Base-by-base conservation (phyloP, 1,140 invertebrate genomes). In the Macrocentrus cingulum region DNA sequence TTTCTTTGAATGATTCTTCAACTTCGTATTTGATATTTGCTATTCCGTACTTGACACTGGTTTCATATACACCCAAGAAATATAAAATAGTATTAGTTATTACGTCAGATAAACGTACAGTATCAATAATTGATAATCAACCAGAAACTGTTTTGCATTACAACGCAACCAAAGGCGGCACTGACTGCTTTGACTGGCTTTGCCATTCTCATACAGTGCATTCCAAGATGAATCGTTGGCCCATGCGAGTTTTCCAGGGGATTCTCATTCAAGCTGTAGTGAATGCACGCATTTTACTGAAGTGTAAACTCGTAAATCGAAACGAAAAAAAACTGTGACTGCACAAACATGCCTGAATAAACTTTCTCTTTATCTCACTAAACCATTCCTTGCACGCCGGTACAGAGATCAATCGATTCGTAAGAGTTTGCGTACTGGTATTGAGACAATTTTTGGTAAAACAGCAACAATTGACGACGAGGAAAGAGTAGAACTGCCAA, bases 21-120 rank as follows among this genome's bases (percentile, higher is more conserved):
- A 71, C 62, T 7, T 64, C 66, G 29, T 77, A 79, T 52, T 53
- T 76, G 36, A 53, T 67, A 9, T 69, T 72, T 65, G 66, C 58
- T 5, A 66, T 70, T 51, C 64, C 72, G 29, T 75, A 77, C 50
- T 32, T 62, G 19, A 75, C 66, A 4, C 32, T 74, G 3, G 22
- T 64, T 2, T 64, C 66, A 6, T 60, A 59, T 61, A 67, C 68
- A 1, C 63, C 66, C 41, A 71, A 70, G 39, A 62, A 61, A 61
- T 7, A 34, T 34, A 11, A 11, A 34, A 34, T 34, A 7, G 29
- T 34, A 34, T 34, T 34, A 34, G 29, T 34, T 6, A 6, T 34
- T 6, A 34, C 29, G 11, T 34, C 29, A 34, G 29, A 34, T 11
- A 34, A 34, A 34, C 29, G 11, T 34, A 34, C 29, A 34, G 29